phyloP scores from a whole-genome alignment of 2,113 vertebrate genomes.

The Alectura lathami region DNA sequence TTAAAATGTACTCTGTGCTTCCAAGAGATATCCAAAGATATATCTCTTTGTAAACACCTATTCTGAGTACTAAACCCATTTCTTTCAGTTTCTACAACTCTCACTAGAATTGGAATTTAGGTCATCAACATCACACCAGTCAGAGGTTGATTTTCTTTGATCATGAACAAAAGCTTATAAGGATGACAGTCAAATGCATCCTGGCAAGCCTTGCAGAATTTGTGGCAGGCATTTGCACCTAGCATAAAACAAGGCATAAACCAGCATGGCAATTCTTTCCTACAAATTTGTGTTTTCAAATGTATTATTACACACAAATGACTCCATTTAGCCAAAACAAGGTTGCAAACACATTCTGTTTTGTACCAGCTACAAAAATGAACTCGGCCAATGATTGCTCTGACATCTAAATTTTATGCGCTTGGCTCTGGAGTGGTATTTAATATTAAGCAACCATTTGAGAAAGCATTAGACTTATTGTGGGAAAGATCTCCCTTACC shows the following conservation, averaged over 20 bases:
- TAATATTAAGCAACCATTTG: not conserved
- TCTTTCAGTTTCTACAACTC: not conserved
- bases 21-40: not conserved
- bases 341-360: not conserved
- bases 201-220: not conserved
- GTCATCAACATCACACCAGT: not conserved
- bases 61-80: not conserved
- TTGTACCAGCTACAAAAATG: not conserved
- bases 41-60: not conserved
- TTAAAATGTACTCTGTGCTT: not conserved
- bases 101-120: slow-evolving; percentile 1
- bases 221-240: not conserved
- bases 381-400: not conserved
- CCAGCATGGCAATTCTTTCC: not conserved
- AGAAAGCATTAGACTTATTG: not conserved
- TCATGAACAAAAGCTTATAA: slow-evolving; percentile 16
- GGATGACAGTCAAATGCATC: not conserved
- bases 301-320: not conserved
- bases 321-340: not conserved
- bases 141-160: slow-evolving; percentile 22
- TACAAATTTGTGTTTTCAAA: not conserved
- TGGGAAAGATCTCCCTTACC: not conserved
- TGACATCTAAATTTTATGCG: not conserved
- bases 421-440: not conserved
- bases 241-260: not conserved